These are phyloP conservation scores for Brachirus orientalis DNA, from an alignment of 2,113 vertebrate genomes.

Conservation along the genomic window DNA sequence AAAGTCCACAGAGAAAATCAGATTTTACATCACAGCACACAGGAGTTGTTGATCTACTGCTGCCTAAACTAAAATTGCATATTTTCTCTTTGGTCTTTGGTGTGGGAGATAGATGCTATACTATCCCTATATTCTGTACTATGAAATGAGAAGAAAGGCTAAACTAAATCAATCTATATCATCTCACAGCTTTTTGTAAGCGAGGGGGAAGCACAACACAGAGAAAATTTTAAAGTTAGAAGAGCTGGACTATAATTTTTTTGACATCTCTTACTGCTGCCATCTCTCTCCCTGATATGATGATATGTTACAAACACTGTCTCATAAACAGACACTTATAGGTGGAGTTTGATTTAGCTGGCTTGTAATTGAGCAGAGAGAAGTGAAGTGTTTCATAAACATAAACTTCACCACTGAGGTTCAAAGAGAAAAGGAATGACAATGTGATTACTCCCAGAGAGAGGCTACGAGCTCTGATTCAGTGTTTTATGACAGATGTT, in stretches of 20 bases:
- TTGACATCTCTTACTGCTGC: conserved; percentile 19
- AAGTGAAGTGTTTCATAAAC: conserved; percentile 14
- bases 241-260: conserved; percentile 22
- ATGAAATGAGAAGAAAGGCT: too few species aligned
- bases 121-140: too few species aligned
- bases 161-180: too few species aligned
- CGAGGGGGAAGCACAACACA: too few species aligned
- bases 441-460: too few species aligned
- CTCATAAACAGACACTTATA: conserved; percentile 31
- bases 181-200: too few species aligned
- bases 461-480: conserved; percentile 10
- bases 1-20: too few species aligned
- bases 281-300: not conserved
- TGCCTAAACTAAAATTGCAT: too few species aligned
- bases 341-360: not conserved
- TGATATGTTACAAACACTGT: conserved; percentile 28
- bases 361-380: conserved; percentile 28
- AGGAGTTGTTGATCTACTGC: too few species aligned
- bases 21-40: too few species aligned
- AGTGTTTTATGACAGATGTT: not conserved
- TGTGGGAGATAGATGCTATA: too few species aligned
- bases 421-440: not conserved
- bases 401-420: not conserved
- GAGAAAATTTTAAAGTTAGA: conserved; percentile 26
- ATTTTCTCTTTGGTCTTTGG: too few species aligned